phyloP scores from a whole-genome alignment of 2,113 vertebrate species.

The Heptranchias perlo region DNA sequence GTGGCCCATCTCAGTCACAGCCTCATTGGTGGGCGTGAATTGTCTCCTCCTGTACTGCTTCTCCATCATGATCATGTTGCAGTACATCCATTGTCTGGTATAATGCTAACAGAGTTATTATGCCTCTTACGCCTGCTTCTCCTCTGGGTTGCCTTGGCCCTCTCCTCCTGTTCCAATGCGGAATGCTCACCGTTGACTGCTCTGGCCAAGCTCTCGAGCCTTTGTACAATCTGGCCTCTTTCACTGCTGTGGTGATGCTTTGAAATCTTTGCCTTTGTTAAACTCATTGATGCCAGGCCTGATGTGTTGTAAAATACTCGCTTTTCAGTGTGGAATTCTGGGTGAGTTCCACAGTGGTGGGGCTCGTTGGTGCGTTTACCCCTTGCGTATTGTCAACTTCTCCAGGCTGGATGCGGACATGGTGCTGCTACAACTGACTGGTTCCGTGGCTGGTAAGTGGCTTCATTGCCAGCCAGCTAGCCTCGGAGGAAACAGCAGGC shows the following conservation, averaged over 20 bases:
- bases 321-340: not conserved
- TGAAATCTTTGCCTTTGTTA: not conserved
- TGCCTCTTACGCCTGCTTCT: not conserved
- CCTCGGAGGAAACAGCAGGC: not conserved
- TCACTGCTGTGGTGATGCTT: not conserved
- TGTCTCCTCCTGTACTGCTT: not conserved
- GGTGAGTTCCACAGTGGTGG: not conserved
- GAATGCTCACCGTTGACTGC: not conserved
- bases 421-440: not conserved
- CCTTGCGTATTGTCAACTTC: not conserved
- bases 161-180: not conserved
- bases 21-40: not conserved
- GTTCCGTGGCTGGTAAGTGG: not conserved
- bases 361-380: not conserved
- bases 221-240: not conserved
- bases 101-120: not conserved
- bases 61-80: not conserved
- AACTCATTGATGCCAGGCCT: not conserved
- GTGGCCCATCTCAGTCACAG: not conserved
- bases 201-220: not conserved
- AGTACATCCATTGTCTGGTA: not conserved
- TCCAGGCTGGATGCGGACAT: not conserved
- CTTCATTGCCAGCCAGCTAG: not conserved
- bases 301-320: not conserved
- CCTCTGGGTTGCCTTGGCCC: not conserved